Evolutionary conservation across 2,888 invertebrate species (phyloP).

Genomic region (Lysandra coridon): DNA sequence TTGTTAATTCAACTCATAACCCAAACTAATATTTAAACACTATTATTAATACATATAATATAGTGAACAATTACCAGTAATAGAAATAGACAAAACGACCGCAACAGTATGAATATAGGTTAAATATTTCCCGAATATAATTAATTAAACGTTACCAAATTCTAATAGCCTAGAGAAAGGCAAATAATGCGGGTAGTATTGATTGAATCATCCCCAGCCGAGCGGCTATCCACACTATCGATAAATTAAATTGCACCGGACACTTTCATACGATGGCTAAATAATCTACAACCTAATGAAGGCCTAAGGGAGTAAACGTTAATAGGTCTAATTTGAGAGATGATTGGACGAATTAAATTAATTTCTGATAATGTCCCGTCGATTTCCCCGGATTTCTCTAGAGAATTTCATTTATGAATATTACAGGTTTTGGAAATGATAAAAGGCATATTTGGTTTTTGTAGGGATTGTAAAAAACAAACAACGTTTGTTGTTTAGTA

Average conservation of each 20-base stretch:
- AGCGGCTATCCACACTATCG: slow-evolving; percentile 12
- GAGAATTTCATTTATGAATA: background rate
- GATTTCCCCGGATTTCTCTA: background rate
- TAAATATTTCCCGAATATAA: slow-evolving; percentile 33
- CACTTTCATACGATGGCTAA: slow-evolving; percentile 63
- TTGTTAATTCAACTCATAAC: background rate
- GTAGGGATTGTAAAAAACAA: too few species aligned
- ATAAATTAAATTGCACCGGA: slow-evolving; percentile 20
- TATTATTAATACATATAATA: background rate
- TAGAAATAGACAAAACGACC: slow-evolving; percentile 11
- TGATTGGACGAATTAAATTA: slow-evolving; percentile 36
- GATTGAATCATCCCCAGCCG: slow-evolving; percentile 4
- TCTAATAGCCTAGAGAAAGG: slow-evolving; percentile 52
- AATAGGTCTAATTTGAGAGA: slow-evolving; percentile 58
- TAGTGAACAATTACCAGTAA: background rate
- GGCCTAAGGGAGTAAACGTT: slow-evolving; percentile 42
- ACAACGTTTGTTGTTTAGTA: too few species aligned
- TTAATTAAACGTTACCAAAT: slow-evolving; percentile 55
- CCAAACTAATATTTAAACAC: background rate
- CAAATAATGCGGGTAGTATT: slow-evolving; percentile 48
- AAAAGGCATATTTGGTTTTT: background rate
- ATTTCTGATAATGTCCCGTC: slow-evolving; percentile 26
- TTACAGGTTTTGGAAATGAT: background rate
- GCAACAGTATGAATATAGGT: slow-evolving; percentile 23
- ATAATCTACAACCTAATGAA: slow-evolving; percentile 57